phyloP scores from a whole-genome alignment of 2,113 vertebrate genomes.

The Toxotes chatareus region DNA sequence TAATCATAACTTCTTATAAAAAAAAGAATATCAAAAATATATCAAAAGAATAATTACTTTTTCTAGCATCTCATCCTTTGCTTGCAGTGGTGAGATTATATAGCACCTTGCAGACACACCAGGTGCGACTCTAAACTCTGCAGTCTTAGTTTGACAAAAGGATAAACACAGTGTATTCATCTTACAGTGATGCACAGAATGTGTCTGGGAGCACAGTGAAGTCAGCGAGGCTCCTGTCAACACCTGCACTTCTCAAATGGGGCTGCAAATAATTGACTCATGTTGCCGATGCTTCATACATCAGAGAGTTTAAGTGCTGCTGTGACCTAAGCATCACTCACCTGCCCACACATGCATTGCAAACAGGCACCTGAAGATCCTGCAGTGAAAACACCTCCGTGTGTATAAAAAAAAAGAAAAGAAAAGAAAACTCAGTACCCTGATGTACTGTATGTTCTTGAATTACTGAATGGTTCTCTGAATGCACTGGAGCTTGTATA shows the following conservation, averaged over 20 bases:
- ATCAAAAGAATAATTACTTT: background rate
- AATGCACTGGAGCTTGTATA: background rate
- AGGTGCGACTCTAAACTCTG: constrained; percentile 13
- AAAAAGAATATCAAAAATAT: constrained; percentile 7
- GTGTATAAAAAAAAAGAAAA: constrained; percentile 13
- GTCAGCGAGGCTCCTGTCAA: constrained; percentile 44
- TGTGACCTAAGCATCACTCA: constrained; percentile 56
- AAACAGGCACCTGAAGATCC: constrained; percentile 36
- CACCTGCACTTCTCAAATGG: constrained; percentile 46
- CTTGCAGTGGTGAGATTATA: constrained; percentile 26
- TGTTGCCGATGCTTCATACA: constrained; percentile 53
- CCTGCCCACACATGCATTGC: background rate
- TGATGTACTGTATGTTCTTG: background rate
- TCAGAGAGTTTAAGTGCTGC: constrained; percentile 58
- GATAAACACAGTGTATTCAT: constrained; percentile 41
- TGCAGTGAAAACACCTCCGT: constrained; percentile 19
- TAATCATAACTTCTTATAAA: background rate
- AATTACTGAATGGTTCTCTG: constrained; percentile 12
- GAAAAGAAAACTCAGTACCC: constrained; percentile 5
- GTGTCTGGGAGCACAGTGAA: constrained; percentile 34
- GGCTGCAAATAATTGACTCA: constrained; percentile 65
- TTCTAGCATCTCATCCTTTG: constrained; percentile 1
- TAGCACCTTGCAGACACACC: background rate
- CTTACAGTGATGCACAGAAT: constrained; percentile 11
- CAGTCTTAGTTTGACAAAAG: constrained; percentile 33